Evolutionary conservation across 2,797 vertebrate species (phyloP), one percentile per base, ranked within the genome.

Genomic region (Parambassis ranga): DNA sequence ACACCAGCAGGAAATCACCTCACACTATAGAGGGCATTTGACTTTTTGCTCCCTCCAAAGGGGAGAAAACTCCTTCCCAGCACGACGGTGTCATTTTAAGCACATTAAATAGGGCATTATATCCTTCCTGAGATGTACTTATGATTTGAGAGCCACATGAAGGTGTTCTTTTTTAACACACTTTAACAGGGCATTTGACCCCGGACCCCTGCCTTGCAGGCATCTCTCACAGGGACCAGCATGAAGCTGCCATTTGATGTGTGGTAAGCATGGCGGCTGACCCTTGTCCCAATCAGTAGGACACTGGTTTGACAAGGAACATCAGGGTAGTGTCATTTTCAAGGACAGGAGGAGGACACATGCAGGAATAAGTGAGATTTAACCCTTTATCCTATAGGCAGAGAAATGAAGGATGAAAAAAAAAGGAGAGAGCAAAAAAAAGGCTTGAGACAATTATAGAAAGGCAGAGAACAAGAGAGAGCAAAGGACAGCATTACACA

Each of bases 81-180:
- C 73, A 57, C 48, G 78, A 69, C 49, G 51, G 74, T 64, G 42
- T 63, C 55, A 77, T 64, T 80, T 76, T 64, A 53, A 73, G 56
- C 51, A 74, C 72, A 71, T 74, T 79, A 78, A 82, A 70, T 18
- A 58, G 62, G 65, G 50, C 53, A 62, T 19, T 44, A 47, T 36
- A 52, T 66, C 62, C 36, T 76, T 68, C 43, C 46, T 27, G 20
- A 63, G 75, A 77, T 42, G 80, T 67, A 76, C 68, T 57, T 79
- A 15, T 68, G 78, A 87, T 82, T 76, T 77, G 51, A 82, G 51
- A 86, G 65, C 84, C 77, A 77, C 81, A 51, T 77, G 84, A 81
- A 65, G 6, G 43, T 11, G 4, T 78, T 64, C 18, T 58, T 71
- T 79, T 61, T 68, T 44, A 73, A 41, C 42, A 41, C 55, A 65